A percentile compares a stretch with the other conserved stretches of the same genome.
Evolutionary conservation across 2,797 vertebrate genomes (phyloP).

Genomic region (Syncerus caffer): DNA sequence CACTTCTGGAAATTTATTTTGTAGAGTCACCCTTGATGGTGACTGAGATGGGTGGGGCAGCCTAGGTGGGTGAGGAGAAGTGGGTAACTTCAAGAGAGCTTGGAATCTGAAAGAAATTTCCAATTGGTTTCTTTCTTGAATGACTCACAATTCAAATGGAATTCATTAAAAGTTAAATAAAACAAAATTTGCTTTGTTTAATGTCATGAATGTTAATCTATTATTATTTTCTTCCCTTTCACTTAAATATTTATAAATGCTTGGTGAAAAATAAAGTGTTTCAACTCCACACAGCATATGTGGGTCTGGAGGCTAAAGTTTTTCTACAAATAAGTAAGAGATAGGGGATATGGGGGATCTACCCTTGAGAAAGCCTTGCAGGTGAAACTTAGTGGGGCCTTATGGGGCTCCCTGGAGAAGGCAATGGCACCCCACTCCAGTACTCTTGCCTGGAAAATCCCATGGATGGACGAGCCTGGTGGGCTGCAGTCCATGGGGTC

Average conservation of each 20-base stretch:
- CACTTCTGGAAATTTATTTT: background rate
- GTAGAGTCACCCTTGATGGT: background rate
- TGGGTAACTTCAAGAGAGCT: background rate
- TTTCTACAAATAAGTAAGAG: background rate
- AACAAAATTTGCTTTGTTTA: background rate
- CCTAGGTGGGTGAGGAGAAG: no score
- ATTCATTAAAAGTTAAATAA: background rate
- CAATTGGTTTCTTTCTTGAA: background rate
- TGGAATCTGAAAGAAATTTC: background rate
- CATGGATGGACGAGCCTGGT: no score
- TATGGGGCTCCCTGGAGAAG: background rate
- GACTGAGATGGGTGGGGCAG: background rate
- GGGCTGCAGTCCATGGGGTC: no score
- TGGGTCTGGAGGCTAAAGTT: background rate
- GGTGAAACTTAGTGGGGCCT: background rate
- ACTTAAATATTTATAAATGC: background rate
- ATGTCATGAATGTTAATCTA: background rate
- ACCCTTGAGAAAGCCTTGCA: background rate
- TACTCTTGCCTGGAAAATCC: no score
- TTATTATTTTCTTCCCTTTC: background rate
- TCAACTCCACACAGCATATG: background rate
- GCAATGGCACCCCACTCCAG: no score
- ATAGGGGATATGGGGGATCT: background rate
- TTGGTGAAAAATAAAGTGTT: background rate
- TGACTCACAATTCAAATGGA: background rate